Percentiles rank a stretch among this genome's conserved stretches.
These are phyloP conservation scores for Tachycineta bicolor DNA, from an alignment of 2,113 vertebrate genomes.

Conservation along the genomic window DNA sequence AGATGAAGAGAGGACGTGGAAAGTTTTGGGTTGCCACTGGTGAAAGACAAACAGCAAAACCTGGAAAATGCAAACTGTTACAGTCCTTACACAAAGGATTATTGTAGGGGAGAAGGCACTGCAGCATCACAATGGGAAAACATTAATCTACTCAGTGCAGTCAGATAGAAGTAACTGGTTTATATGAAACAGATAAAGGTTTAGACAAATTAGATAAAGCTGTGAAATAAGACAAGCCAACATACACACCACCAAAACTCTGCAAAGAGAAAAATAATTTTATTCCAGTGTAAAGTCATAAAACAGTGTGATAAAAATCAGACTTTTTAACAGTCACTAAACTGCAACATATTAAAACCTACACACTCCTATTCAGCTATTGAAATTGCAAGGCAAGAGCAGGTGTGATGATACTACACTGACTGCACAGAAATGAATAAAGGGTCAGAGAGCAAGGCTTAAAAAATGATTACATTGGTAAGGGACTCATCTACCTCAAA, in stretches of 20 bases:
- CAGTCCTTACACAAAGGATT: neutral
- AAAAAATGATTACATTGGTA: neutral
- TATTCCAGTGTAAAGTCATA: constrained; percentile 34
- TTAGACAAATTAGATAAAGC: neutral
- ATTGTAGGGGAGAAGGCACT: neutral
- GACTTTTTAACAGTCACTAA: neutral
- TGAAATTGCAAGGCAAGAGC: neutral
- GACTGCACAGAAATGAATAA: accelerated
- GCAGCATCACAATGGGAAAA: neutral
- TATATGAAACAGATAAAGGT: neutral
- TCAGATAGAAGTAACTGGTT: neutral
- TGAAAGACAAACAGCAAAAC: neutral
- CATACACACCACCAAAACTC: neutral
- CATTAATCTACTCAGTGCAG: neutral
- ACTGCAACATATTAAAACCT: neutral
- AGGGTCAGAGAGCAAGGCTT: neutral
- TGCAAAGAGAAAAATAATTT: neutral
- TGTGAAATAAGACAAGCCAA: neutral
- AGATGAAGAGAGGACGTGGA: neutral
- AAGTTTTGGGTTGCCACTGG: neutral
- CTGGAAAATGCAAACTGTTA: neutral
- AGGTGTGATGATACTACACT: neutral
- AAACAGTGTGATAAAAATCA: neutral
- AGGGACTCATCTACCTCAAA: neutral
- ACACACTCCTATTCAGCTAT: neutral